A percentile compares a stretch with the other conserved stretches of the same genome.
These are phyloP conservation scores for Amazona ochrocephala DNA, from an alignment of 2,797 vertebrate genomes.

Conservation along the genomic window DNA sequence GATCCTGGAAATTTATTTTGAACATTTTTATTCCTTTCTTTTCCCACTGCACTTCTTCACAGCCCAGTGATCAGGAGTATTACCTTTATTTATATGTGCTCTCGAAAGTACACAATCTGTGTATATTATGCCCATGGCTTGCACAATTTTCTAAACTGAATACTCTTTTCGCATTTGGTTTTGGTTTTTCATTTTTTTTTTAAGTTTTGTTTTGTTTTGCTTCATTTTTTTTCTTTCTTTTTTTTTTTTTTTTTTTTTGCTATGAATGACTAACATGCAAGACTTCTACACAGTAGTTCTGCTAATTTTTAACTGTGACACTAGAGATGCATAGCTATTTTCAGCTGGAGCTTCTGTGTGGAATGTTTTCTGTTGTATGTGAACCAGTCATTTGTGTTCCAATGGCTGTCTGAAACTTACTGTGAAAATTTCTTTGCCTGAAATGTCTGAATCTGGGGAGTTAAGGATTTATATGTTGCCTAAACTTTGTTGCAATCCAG, in stretches of 20 bases:
- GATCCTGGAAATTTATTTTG: not conserved
- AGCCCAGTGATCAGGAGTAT: not conserved
- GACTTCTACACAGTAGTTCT: not conserved
- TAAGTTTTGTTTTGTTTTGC: not conserved
- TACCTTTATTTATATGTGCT: not conserved
- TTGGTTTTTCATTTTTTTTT: not conserved
- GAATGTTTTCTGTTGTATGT: not conserved
- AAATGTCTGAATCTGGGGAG: not conserved
- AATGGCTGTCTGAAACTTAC: not conserved
- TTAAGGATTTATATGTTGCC: not conserved
- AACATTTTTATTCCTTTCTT: not conserved
- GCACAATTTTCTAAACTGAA: not conserved
- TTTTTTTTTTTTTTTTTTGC: not conserved
- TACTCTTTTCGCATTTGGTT: not conserved
- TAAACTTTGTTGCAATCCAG: not conserved
- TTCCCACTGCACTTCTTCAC: not conserved
- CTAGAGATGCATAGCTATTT: not conserved
- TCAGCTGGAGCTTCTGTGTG: not conserved
- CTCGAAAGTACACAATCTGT: not conserved
- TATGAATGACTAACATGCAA: not conserved
- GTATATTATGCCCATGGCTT: not conserved
- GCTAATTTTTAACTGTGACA: not conserved
- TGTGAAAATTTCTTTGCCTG: not conserved
- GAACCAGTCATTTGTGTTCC: not conserved
- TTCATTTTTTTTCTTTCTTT: no score